These are phyloP conservation scores for Amblyraja radiata DNA, from an alignment of 2,797 vertebrate species.

Conservation along the genomic window DNA sequence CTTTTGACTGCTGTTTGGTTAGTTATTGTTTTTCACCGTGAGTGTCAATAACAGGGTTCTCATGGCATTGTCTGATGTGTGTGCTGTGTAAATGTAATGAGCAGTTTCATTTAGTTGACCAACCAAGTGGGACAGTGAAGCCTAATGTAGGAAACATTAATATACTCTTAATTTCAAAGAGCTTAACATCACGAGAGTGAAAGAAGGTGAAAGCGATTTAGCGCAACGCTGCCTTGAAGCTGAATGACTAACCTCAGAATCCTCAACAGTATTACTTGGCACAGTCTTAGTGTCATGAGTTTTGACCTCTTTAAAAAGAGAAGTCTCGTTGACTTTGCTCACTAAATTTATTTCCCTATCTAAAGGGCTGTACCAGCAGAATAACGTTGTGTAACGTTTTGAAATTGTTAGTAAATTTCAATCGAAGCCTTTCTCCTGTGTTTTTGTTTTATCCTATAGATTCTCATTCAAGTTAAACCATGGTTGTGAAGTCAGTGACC, in stretches of 20 bases:
- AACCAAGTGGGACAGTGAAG: background rate
- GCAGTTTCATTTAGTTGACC: background rate
- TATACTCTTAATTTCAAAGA: background rate
- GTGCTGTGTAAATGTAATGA: background rate
- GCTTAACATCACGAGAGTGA: background rate
- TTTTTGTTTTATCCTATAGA: background rate
- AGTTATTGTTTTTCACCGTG: background rate
- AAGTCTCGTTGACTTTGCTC: background rate
- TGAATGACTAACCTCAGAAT: background rate
- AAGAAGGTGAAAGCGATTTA: background rate
- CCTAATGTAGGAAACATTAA: background rate
- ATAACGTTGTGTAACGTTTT: background rate
- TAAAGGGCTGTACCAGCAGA: background rate
- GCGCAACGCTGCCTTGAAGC: background rate
- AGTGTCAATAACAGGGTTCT: background rate
- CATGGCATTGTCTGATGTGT: background rate
- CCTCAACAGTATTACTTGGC: background rate
- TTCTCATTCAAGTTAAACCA: background rate
- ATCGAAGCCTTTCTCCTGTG: background rate
- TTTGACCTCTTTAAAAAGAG: background rate
- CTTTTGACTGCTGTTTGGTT: background rate
- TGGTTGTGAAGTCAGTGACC: background rate
- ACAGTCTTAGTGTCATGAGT: background rate
- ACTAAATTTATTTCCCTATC: background rate
- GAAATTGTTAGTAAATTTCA: slow-evolving; percentile 20